phyloP scores from a whole-genome alignment of 2,888 invertebrate genomes.

The Synanthedon formicaeformis region DNA sequence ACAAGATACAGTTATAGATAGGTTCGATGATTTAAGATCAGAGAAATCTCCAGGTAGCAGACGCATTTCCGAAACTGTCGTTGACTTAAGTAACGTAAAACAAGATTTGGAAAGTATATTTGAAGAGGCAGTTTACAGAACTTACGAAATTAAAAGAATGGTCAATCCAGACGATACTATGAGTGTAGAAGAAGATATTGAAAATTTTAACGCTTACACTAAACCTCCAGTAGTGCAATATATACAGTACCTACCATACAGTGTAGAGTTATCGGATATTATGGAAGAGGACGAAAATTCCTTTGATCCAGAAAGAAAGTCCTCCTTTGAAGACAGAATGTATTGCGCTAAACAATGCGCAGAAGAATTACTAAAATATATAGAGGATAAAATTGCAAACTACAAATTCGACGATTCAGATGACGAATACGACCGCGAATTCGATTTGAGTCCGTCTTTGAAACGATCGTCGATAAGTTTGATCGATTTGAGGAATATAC shows the following conservation, averaged over 20 bases:
- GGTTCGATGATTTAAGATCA: constrained; percentile 25
- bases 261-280: constrained; percentile 58
- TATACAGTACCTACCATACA: constrained; percentile 39
- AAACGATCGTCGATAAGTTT: constrained; percentile 51
- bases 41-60: constrained; percentile 31
- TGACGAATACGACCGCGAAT: constrained; percentile 32
- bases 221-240: constrained; percentile 42
- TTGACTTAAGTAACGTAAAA: constrained; percentile 52
- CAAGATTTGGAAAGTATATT: constrained; percentile 53
- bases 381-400: constrained; percentile 41
- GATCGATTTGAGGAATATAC: constrained; percentile 54
- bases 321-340: constrained; percentile 32
- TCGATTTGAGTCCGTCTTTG: constrained; percentile 38
- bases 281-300: constrained; percentile 60
- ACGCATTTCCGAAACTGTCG: constrained; percentile 52
- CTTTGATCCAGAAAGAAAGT: constrained; percentile 29
- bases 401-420: constrained; percentile 30
- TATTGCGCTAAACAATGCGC: constrained; percentile 31
- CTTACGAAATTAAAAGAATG: constrained; percentile 29
- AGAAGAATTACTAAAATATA: constrained; percentile 42
- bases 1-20: constrained; percentile 58
- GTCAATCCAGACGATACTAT: constrained; percentile 33
- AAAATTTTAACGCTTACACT: constrained; percentile 52
- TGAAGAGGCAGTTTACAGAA: constrained; percentile 36
- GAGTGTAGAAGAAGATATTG: constrained; percentile 54